Base-by-base conservation (phyloP, 2,113 vertebrate species). In the Isichthys henryi region DNA sequence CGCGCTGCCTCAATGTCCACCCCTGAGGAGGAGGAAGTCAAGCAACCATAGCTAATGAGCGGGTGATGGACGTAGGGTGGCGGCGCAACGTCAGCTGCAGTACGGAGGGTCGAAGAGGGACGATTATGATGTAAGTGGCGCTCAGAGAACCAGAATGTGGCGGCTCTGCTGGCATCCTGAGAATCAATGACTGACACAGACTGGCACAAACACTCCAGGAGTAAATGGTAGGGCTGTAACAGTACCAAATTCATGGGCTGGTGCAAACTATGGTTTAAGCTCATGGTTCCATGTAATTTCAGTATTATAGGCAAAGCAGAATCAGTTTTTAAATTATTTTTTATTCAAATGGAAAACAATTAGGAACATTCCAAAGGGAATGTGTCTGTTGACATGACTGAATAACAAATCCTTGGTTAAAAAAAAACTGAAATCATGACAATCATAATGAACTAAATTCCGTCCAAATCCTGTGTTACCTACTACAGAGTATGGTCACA, bases 1-100 rank as follows among this genome's bases (percentile, higher is more conserved):
- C 98, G 96, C 94, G 98, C 98, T 62, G 97, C 97, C 93, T 99
- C 98, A 88, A 99, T 97, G 92, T 99, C 98, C 94, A 99, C 96
- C 0, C 98, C 98, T 99, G 91, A 90, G 52, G 90, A 90, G 90
- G 89, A 46, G 3, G 62, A 31, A 70, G 66, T 52, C 27, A 52
- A 52, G 13, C 11, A 15, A 56, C 11, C 19, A 23, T 0, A 58
- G 50, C 23, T 87, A 13, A 31, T 19, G 82, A 21, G 21, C 7
- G 21, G 39, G 31, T 31, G 27, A n/a, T n/a, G 82, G 39, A 5
- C 21, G 45, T 31, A 70, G 2, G 74, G 35, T 80, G 31, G 74
- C 1, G 5, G n/a, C n/a, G 70, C 27, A 17, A 39, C 5, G n/a
- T 5, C 31, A 39, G 70, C 3, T 0, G n/a, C 11, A 17, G 15